These are phyloP conservation scores for Serripes groenlandicus DNA, from an alignment of 2,888 invertebrate species.

Conservation along the genomic window DNA sequence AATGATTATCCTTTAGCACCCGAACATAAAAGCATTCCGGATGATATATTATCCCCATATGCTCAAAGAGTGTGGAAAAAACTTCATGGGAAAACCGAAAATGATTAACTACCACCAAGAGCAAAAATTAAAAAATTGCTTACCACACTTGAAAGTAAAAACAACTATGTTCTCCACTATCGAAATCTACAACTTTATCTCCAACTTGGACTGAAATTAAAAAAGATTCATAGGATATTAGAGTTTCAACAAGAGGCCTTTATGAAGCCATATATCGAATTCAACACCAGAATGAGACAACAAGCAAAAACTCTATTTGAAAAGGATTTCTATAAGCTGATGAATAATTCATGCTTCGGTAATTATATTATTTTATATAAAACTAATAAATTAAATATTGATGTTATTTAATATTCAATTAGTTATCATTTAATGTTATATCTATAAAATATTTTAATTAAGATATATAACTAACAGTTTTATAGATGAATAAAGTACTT, in stretches of 20 bases:
- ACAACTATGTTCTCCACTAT: constrained; percentile 82
- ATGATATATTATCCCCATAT: constrained; percentile 52
- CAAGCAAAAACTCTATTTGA: constrained; percentile 80
- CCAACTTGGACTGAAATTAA: constrained; percentile 70
- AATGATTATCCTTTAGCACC: constrained; percentile 81
- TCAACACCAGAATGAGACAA: constrained; percentile 72
- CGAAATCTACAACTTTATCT: constrained; percentile 80
- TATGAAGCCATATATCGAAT: constrained; percentile 82
- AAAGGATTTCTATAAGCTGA: constrained; percentile 79
- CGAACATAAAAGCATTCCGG: constrained; percentile 57
- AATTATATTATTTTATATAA: constrained; percentile 4
- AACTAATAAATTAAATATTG: not conserved
- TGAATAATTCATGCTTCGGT: constrained; percentile 73
- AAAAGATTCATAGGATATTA: constrained; percentile 78
- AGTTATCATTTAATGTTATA: no score
- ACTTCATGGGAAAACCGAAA: constrained; percentile 25
- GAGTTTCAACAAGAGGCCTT: constrained; percentile 80
- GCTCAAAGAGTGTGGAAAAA: constrained; percentile 46
- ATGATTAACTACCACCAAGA: constrained; percentile 28
- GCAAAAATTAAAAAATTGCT: constrained; percentile 69
- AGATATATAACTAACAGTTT: not conserved
- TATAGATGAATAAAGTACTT: not conserved
- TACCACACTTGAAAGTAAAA: constrained; percentile 66
- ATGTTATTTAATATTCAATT: no score
- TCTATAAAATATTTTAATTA: not conserved